Evolutionary conservation across 2,888 invertebrate genomes (phyloP).

Genomic region (Meloe dianella): DNA sequence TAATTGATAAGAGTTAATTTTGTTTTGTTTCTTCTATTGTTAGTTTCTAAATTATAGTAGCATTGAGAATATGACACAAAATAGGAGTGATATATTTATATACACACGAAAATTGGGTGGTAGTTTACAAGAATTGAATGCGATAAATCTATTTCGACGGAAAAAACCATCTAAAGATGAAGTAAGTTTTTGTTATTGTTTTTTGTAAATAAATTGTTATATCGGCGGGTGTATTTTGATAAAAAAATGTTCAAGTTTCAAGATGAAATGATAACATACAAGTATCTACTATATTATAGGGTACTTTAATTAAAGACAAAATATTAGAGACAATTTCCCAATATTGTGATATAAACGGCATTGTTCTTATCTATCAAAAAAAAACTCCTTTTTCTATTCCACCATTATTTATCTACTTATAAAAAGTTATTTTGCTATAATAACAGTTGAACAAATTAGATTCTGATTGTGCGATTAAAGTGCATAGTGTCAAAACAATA

Average conservation of each 20-base stretch:
- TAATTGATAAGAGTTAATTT: background rate
- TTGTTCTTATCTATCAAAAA: too few species aligned
- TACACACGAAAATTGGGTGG: constrained; percentile 40
- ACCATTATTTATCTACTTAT: too few species aligned
- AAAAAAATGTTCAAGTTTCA: background rate
- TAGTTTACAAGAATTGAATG: constrained; percentile 52
- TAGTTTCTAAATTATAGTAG: background rate
- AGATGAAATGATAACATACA: too few species aligned
- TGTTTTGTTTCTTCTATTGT: background rate
- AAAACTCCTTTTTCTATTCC: too few species aligned
- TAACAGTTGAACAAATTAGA: background rate
- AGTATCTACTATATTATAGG: too few species aligned
- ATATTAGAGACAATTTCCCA: too few species aligned
- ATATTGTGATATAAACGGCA: too few species aligned
- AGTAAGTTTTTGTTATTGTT: constrained; percentile 28
- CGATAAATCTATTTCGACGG: constrained; percentile 43
- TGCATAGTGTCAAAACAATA: background rate
- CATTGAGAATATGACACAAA: constrained; percentile 32
- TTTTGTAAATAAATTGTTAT: background rate
- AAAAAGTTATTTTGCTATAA: too few species aligned
- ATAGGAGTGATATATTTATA: constrained; percentile 34
- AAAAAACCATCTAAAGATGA: constrained; percentile 40
- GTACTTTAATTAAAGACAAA: too few species aligned
- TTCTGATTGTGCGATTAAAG: background rate
- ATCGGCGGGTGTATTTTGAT: background rate